Conservation (phyloP, 2,888 invertebrate genomes). For the Mongoloraphidia duomilia region DNA sequence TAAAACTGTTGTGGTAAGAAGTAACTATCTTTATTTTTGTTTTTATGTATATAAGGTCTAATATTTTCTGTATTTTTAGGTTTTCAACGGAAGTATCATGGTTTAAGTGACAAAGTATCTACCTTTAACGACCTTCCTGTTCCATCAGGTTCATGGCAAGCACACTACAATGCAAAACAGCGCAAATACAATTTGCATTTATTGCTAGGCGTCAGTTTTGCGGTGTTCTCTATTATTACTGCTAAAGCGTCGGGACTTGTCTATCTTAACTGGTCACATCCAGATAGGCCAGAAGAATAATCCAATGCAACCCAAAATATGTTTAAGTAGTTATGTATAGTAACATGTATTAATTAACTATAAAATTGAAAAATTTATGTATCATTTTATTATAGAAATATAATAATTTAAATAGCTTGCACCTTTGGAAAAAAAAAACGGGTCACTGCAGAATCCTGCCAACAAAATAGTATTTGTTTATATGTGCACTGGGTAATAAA, state of each 20-base stretch:
- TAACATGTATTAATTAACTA: background rate
- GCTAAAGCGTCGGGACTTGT: conserved; percentile 45
- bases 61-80: conserved; percentile 1
- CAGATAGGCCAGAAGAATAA: conserved; percentile 26
- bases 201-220: conserved; percentile 38
- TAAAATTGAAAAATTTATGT: background rate
- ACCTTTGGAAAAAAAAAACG: background rate
- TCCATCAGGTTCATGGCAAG: conserved; percentile 66
- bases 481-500: background rate
- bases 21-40: too few relatives aligned
- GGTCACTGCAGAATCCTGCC: background rate
- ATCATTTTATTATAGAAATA: background rate
- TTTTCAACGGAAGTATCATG: conserved; percentile 9
- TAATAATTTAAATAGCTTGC: background rate
- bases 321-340: background rate
- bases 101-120: conserved; percentile 16
- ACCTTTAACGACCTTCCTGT: conserved; percentile 65
- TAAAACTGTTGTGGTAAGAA: too few relatives aligned
- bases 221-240: conserved; percentile 30
- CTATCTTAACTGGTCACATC: conserved; percentile 47
- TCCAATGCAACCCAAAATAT: background rate
- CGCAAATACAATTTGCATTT: conserved; percentile 53
- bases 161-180: conserved; percentile 47
- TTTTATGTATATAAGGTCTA: too few relatives aligned
- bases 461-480: background rate